phyloP scores from a whole-genome alignment of 2,797 vertebrate species.

The Meda fulgida region DNA sequence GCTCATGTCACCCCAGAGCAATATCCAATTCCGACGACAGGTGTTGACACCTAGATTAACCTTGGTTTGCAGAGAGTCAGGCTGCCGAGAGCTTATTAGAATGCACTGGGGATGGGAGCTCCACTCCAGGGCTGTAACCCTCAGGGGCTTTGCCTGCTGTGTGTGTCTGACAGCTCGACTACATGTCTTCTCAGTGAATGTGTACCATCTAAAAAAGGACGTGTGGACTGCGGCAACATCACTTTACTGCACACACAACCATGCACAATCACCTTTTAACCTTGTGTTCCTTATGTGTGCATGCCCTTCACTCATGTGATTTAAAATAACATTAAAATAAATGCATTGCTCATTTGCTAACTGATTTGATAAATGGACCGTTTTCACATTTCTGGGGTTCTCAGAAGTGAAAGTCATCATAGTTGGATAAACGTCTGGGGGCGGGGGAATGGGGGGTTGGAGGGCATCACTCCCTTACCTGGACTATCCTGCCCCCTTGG shows the following conservation, averaged over 20 bases:
- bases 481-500: background rate
- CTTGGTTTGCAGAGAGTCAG: conserved; percentile 79
- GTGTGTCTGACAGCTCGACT: conserved; percentile 53
- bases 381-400: no score
- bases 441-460: no score
- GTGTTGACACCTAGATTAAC: conserved; percentile 93
- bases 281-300: conserved; percentile 26
- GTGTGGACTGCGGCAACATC: conserved; percentile 27
- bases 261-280: conserved; percentile 26
- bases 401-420: no score
- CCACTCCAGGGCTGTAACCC: conserved; percentile 66
- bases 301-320: background rate
- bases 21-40: conserved; percentile 83
- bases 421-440: no score
- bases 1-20: conserved; percentile 79
- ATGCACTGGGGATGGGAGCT: conserved; percentile 73
- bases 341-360: no score
- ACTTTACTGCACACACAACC: conserved; percentile 18
- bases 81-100: conserved; percentile 82
- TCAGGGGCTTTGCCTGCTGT: conserved; percentile 65
- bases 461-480: background rate
- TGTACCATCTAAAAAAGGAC: conserved; percentile 41
- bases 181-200: conserved; percentile 19
- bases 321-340: background rate
- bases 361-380: no score